Evolutionary conservation across 2,113 vertebrate species (phyloP).

Genomic region (Neomonachus schauinslandi): DNA sequence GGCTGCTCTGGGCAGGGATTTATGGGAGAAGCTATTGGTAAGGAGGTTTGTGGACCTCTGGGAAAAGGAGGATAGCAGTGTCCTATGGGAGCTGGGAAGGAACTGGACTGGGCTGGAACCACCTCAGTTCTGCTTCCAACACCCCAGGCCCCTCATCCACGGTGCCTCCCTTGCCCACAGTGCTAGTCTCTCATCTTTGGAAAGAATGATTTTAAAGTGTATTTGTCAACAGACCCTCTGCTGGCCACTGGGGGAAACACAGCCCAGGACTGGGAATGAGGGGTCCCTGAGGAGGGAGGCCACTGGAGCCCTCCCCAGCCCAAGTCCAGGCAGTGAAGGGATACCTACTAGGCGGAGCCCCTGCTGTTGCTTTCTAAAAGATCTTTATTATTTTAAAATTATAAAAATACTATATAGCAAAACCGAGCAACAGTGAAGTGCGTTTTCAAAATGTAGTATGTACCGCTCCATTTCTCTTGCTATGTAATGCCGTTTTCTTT

Average conservation of each 20-base stretch:
- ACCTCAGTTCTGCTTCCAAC: neutral
- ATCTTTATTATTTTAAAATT: neutral
- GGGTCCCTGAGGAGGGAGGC: neutral
- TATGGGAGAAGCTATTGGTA: conserved; percentile 5
- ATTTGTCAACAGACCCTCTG: conserved; percentile 41
- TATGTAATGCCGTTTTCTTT: neutral
- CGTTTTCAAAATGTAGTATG: neutral
- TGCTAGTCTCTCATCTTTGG: neutral
- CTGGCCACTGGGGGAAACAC: conserved; percentile 51
- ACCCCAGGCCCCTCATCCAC: neutral
- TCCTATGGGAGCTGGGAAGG: neutral
- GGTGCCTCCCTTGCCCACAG: neutral
- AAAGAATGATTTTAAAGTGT: neutral
- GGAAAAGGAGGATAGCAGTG: neutral
- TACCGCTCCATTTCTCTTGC: neutral
- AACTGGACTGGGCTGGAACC: neutral
- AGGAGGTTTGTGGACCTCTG: conserved; percentile 21
- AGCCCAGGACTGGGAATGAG: neutral
- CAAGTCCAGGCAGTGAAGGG: too few species aligned
- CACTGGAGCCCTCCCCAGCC: neutral
- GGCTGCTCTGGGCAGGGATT: neutral
- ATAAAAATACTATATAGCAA: neutral
- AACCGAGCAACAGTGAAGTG: neutral
- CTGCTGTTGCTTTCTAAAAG: neutral
- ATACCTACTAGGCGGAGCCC: neutral